These are phyloP conservation scores for Tachyglossus aculeatus DNA, from an alignment of 2,797 vertebrate species.

Conservation along the genomic window DNA sequence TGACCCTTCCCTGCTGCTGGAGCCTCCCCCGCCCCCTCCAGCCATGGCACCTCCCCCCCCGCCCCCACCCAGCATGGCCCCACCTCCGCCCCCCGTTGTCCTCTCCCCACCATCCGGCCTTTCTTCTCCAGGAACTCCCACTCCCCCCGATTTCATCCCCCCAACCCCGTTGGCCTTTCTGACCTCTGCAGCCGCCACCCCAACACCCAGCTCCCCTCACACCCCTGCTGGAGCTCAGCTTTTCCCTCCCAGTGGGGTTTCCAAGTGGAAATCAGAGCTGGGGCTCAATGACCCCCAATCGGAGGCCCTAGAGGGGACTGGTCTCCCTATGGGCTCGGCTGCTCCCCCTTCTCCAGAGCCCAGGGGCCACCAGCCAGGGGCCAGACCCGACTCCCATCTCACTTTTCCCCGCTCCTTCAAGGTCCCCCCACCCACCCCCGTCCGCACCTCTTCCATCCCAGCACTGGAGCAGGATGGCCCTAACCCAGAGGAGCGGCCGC, in stretches of 20 bases:
- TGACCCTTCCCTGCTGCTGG: neutral
- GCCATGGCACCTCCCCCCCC: neutral
- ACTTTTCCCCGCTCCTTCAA: slow-evolving; percentile 75
- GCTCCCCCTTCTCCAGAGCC: slow-evolving; percentile 24
- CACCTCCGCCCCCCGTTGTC: slow-evolving; percentile 40
- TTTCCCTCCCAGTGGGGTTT: slow-evolving; percentile 44
- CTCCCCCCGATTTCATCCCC: slow-evolving; percentile 68
- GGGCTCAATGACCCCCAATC: slow-evolving; percentile 65
- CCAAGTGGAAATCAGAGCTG: slow-evolving; percentile 76
- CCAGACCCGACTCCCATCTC: slow-evolving; percentile 63
- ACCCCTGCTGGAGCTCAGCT: neutral
- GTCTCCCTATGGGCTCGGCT: neutral
- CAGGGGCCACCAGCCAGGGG: slow-evolving; percentile 41
- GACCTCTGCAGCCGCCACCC: slow-evolving; percentile 33
- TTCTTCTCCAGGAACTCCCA: slow-evolving; percentile 59
- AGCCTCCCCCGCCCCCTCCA: slow-evolving; percentile 19
- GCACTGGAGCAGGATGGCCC: slow-evolving; percentile 47
- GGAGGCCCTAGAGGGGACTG: slow-evolving; percentile 27
- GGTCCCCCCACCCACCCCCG: slow-evolving; percentile 75
- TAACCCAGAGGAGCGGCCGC: slow-evolving; percentile 11
- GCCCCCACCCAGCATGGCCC: slow-evolving; percentile 25
- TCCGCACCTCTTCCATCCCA: slow-evolving; percentile 74
- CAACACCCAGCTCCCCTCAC: slow-evolving; percentile 20
- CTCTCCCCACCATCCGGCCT: slow-evolving; percentile 37
- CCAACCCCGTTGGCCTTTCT: slow-evolving; percentile 42